These are phyloP conservation scores for Halictus quadricinctus DNA, from an alignment of 2,888 invertebrate species.

Conservation along the genomic window DNA sequence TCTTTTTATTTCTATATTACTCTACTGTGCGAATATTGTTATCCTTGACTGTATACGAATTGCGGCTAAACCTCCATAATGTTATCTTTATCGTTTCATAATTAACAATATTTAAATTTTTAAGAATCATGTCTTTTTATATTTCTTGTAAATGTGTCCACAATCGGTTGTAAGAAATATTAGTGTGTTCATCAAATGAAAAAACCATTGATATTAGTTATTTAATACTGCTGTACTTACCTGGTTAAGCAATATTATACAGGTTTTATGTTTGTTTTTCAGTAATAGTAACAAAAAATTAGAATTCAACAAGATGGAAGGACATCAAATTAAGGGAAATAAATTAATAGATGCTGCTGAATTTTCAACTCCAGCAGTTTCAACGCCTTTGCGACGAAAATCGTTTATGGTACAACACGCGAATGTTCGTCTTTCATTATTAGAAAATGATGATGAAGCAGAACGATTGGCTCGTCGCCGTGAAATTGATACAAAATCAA, in stretches of 20 bases:
- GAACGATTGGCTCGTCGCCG: slow-evolving; percentile 70
- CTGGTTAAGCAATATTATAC: not conserved
- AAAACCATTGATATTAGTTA: no score
- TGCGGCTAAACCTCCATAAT: no score
- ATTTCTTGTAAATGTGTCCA: no score
- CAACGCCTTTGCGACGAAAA: slow-evolving; percentile 48
- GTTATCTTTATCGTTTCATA: no score
- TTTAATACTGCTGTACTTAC: not conserved
- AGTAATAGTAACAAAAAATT: slow-evolving; percentile 6
- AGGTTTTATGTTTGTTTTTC: slow-evolving; percentile 14
- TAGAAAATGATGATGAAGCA: slow-evolving; percentile 76
- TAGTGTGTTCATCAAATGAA: no score
- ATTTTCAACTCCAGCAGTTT: not conserved
- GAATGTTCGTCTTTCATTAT: slow-evolving; percentile 9
- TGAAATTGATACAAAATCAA: slow-evolving; percentile 26
- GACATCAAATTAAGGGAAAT: not conserved
- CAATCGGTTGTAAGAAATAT: no score
- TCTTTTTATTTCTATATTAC: no score
- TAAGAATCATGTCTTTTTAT: no score
- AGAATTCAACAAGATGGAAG: slow-evolving; percentile 17
- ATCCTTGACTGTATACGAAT: no score
- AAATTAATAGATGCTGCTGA: not conserved
- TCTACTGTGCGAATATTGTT: no score
- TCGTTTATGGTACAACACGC: slow-evolving; percentile 2
- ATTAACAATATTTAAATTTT: no score